Percentiles rank a stretch among this genome's conserved stretches.
Evolutionary conservation across 2,888 invertebrate genomes (phyloP).

Genomic region (Dicyrtoma fusca): DNA sequence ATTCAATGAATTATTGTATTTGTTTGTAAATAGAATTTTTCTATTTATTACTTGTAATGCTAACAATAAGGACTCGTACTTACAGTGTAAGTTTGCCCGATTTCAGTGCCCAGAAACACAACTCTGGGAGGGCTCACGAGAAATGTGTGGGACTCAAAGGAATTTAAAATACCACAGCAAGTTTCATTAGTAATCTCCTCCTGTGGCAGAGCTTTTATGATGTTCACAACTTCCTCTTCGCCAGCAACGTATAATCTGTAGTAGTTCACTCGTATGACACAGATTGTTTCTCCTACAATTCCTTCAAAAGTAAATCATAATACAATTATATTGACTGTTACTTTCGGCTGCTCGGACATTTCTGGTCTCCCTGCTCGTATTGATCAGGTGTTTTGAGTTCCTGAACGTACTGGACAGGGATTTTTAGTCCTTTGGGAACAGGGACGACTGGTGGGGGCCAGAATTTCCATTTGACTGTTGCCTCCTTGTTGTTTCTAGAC

Average conservation of each 20-base stretch:
- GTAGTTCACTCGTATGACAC: too few relatives aligned
- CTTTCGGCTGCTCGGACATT: too few relatives aligned
- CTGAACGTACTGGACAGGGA: slow-evolving; percentile 16
- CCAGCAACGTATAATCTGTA: not conserved
- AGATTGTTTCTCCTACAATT: too few relatives aligned
- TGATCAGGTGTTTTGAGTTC: not conserved
- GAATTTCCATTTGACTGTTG: slow-evolving; percentile 8
- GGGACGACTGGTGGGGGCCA: slow-evolving; percentile 34
- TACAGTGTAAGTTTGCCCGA: slow-evolving; percentile 22
- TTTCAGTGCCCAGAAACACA: not conserved
- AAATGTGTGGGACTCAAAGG: slow-evolving; percentile 6
- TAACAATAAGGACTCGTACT: not conserved
- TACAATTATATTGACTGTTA: too few relatives aligned
- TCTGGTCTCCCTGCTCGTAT: too few relatives aligned
- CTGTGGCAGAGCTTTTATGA: not conserved
- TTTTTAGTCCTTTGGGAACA: slow-evolving; percentile 20
- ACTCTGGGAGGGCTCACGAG: not conserved
- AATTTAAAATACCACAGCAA: slow-evolving; percentile 20
- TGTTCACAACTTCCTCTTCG: not conserved
- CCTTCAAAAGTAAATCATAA: too few relatives aligned
- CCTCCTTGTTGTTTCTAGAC: not conserved
- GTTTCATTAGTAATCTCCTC: slow-evolving; percentile 17
- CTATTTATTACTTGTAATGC: not conserved
- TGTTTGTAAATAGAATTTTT: too few relatives aligned
- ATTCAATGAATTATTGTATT: too few relatives aligned